Conservation (phyloP, 2,888 invertebrate species). For the Campoplex nolae region DNA sequence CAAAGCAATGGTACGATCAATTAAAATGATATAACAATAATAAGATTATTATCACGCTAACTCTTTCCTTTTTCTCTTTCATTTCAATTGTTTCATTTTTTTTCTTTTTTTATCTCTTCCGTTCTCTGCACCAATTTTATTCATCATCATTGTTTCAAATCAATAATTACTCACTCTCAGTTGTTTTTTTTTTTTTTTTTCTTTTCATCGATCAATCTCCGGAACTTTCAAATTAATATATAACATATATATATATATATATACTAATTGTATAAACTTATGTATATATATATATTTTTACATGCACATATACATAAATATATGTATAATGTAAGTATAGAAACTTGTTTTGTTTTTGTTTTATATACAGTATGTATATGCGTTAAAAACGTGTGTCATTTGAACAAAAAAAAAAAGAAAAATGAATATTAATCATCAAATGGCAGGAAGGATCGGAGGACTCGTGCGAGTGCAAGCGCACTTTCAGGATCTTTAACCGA, state of each 20-base stretch:
- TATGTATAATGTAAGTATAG: conserved; percentile 64
- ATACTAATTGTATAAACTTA: conserved; percentile 68
- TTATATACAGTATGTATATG: conserved; percentile 70
- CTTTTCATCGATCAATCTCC: conserved; percentile 36
- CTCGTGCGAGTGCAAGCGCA: conserved; percentile 37
- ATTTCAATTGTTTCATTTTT: conserved; percentile 27
- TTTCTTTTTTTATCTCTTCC: background rate
- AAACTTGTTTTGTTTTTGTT: conserved; percentile 49
- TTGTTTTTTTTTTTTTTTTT: conserved; percentile 5
- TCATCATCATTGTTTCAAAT: conserved; percentile 44
- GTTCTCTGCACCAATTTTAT: background rate
- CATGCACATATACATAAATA: conserved; percentile 63
- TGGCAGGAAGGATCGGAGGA: conserved; percentile 40
- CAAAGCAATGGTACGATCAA: conserved; percentile 71
- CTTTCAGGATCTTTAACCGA: conserved; percentile 50
- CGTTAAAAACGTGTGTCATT: conserved; percentile 62
- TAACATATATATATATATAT: conserved; percentile 49
- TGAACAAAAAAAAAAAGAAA: background rate
- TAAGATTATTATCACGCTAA: conserved; percentile 69
- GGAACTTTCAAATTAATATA: background rate
- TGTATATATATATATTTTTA: conserved; percentile 62
- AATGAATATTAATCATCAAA: conserved; percentile 6
- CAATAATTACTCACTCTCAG: conserved; percentile 53
- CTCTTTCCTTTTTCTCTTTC: conserved; percentile 27
- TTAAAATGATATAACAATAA: conserved; percentile 74